These are phyloP conservation scores for Sebastes iracundus DNA, from an alignment of 2,797 vertebrate genomes.

Conservation along the genomic window DNA sequence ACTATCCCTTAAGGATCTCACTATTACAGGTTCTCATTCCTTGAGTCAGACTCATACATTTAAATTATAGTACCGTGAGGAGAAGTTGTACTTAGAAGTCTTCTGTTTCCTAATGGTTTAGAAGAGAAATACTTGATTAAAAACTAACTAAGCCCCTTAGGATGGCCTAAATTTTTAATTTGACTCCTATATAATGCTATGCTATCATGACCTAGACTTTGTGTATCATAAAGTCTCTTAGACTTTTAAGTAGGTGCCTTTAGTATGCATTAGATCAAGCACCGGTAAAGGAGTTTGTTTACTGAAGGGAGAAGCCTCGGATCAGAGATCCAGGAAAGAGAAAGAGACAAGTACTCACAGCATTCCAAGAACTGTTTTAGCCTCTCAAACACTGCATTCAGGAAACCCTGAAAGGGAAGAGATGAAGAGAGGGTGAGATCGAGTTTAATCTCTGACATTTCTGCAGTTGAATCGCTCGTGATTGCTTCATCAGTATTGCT, in stretches of 20 bases:
- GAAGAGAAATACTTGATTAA: not conserved
- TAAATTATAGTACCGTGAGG: not conserved
- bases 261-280: conserved; percentile 11
- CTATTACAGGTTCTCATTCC: not conserved
- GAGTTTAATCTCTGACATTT: conserved; percentile 58
- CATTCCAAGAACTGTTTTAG: conserved; percentile 95
- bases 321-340: conserved; percentile 32
- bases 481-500: conserved; percentile 41
- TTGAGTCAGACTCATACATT: not conserved
- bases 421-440: conserved; percentile 49
- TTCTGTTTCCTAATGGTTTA: not conserved
- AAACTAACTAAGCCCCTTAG: not conserved
- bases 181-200: not conserved
- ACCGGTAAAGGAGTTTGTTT: conserved; percentile 17
- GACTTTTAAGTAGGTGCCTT: conserved; percentile 11
- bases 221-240: not conserved
- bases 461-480: conserved; percentile 43
- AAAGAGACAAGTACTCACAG: conserved; percentile 86
- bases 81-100: not conserved
- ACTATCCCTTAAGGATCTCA: not conserved
- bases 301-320: conserved; percentile 8
- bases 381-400: conserved; percentile 93
- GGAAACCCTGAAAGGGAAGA: conserved; percentile 88
- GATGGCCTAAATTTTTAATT: conserved; percentile 22
- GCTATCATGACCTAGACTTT: not conserved